Percentiles rank a stretch among this genome's conserved stretches.
Conservation (phyloP, 2,888 invertebrate genomes). For the Euphydryas editha region DNA sequence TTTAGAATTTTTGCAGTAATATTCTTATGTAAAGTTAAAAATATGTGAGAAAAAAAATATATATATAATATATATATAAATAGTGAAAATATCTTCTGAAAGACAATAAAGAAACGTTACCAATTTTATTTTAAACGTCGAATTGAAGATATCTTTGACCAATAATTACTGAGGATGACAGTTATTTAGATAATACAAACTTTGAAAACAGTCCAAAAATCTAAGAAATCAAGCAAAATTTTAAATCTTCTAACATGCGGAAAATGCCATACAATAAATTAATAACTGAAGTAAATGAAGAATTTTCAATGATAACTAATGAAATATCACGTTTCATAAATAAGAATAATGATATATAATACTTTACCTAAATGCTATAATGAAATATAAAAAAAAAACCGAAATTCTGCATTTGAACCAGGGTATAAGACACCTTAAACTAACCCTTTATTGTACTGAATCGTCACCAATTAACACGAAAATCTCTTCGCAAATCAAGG, state of each 20-base stretch:
- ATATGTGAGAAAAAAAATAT: too few species aligned
- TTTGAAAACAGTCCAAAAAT: neutral
- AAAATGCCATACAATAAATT: neutral
- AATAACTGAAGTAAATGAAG: neutral
- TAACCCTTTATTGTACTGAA: too few species aligned
- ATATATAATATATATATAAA: too few species aligned
- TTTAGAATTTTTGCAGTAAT: too few species aligned
- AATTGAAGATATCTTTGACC: neutral
- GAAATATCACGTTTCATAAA: neutral
- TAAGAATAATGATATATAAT: slow-evolving; percentile 11
- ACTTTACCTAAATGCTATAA: slow-evolving; percentile 9
- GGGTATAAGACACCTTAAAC: too few species aligned
- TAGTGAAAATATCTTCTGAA: too few species aligned
- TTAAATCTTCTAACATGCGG: slow-evolving; percentile 4
- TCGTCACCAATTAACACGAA: too few species aligned
- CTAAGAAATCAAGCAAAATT: neutral
- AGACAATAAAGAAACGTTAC: too few species aligned
- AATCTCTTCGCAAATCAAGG: too few species aligned
- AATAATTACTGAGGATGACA: neutral
- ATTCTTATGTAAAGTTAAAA: too few species aligned
- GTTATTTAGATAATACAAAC: neutral
- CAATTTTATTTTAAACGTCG: neutral
- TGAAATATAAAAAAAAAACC: neutral
- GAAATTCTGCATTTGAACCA: too few species aligned
- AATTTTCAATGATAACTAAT: neutral